Evolutionary conservation across 1,140 invertebrate genomes (phyloP).

Genomic region (Drosophila tsacasi): DNA sequence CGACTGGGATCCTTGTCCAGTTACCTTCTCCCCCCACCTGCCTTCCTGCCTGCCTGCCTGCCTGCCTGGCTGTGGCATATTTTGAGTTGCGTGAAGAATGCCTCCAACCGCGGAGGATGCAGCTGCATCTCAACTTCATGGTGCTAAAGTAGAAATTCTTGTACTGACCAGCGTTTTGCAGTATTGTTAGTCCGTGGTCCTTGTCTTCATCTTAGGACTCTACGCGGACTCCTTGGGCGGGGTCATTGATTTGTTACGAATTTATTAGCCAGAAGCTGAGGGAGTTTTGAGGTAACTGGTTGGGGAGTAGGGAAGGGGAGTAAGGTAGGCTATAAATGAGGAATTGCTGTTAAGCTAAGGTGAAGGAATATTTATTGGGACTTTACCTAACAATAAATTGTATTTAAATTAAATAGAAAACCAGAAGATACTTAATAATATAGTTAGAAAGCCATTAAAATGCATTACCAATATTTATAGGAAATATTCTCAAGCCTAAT

Average conservation of each 20-base stretch:
- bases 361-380: too few relatives aligned
- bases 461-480: too few relatives aligned
- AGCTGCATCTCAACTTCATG: constrained; percentile 39
- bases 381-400: neutral
- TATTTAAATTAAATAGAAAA: too few relatives aligned
- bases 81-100: constrained; percentile 82
- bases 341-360: too few relatives aligned
- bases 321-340: too few relatives aligned
- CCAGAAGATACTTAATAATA: too few relatives aligned
- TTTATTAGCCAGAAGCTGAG: constrained; percentile 63
- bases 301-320: neutral
- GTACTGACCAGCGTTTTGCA: constrained; percentile 53
- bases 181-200: constrained; percentile 48
- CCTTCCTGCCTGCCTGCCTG: too few relatives aligned
- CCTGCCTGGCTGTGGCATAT: constrained; percentile 46
- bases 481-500: too few relatives aligned
- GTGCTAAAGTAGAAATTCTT: constrained; percentile 79
- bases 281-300: constrained; percentile 3
- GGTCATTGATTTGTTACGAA: constrained; percentile 83
- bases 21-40: neutral
- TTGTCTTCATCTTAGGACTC: constrained; percentile 38
- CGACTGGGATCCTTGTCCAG: constrained; percentile 21
- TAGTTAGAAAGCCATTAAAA: too few relatives aligned
- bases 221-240: constrained; percentile 17
- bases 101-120: constrained; percentile 41